Evolutionary conservation across 2,888 invertebrate genomes (phyloP).

Genomic region (Meiosimyza platycephala): DNA sequence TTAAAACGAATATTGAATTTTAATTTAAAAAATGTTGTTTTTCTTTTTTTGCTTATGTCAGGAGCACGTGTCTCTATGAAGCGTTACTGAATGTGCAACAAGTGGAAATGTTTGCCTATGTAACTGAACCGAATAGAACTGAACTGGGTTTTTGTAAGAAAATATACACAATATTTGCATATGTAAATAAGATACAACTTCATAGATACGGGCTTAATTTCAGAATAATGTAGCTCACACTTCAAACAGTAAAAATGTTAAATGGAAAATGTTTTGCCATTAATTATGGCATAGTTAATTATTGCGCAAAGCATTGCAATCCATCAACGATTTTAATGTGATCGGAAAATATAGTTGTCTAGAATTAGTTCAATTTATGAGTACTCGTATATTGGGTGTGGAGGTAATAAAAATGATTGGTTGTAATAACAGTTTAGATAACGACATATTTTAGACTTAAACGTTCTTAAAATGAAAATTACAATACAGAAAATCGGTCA

Average conservation of each 20-base stretch:
- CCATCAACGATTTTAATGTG: too few species aligned
- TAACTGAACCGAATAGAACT: too few species aligned
- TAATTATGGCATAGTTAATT: too few species aligned
- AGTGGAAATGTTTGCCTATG: slow-evolving; percentile 8
- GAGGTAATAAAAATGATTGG: not conserved
- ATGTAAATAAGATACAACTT: not conserved
- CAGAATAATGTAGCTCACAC: too few species aligned
- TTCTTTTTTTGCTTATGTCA: not conserved
- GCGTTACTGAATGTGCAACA: slow-evolving; percentile 22
- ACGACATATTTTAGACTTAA: slow-evolving; percentile 2
- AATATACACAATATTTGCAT: slow-evolving; percentile 22
- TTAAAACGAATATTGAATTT: slow-evolving; percentile 9
- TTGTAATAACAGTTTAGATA: not conserved
- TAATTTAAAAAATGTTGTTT: not conserved
- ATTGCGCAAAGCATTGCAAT: too few species aligned
- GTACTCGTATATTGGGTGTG: not conserved
- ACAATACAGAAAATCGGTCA: slow-evolving; percentile 27
- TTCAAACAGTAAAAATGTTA: too few species aligned
- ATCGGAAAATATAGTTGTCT: too few species aligned
- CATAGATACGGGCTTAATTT: too few species aligned
- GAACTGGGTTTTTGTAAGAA: slow-evolving; percentile 3
- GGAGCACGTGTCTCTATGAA: slow-evolving; percentile 16
- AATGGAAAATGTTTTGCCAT: too few species aligned
- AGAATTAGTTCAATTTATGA: too few species aligned
- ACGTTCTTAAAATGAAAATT: slow-evolving; percentile 46